Base-by-base conservation (phyloP, 2,888 invertebrate species). In the Pheosia tremula region DNA sequence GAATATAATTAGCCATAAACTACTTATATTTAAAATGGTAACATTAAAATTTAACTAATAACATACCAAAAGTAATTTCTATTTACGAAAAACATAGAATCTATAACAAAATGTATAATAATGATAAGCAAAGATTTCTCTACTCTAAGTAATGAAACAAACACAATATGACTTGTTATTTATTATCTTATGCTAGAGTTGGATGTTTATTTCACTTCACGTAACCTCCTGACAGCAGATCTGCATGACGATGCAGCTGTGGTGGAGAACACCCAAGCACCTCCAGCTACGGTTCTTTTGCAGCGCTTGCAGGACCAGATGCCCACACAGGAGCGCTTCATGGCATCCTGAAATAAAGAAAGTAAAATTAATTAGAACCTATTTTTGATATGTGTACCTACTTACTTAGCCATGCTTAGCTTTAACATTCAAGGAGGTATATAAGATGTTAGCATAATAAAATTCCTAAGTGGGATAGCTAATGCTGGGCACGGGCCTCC, bases 241-340 rank as follows among this genome's bases (percentile, higher is more conserved):
- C 99, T 95, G 78, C 99, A 99, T 68, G 99, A 99, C 60, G 99
- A 98, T 60, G 99, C 99, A 63, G 99, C 98, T 38, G 99, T 99
- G 70, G 99, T 99, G 49, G 98, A 97, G 94, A 99, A 99, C 52
- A 99, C 98, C 97, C 99, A 99, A 36, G 99, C 99, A 77, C 99
- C 99, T 80, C 99, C 99, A 75, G 97, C 99, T 66, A 99, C 99
- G 58, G 97, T 97, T 87, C 99, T 97, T 89, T 98, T 98, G 93
- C 99, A 99, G 63, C 98, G 96, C 92, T 98, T 97, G 95, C 99
- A 99, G 50, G 97, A 96, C 99, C 99, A 99, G 88, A 99, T 99
- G 74, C 99, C 99, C 61, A 99, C 99, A 84, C 98, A 98, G 72
- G 96, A 96, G 75, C 99, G 96, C 91, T 98, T 99, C 99, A 99